Base-by-base conservation (phyloP, 2,888 invertebrate species). In the Dicyrtoma fusca region DNA sequence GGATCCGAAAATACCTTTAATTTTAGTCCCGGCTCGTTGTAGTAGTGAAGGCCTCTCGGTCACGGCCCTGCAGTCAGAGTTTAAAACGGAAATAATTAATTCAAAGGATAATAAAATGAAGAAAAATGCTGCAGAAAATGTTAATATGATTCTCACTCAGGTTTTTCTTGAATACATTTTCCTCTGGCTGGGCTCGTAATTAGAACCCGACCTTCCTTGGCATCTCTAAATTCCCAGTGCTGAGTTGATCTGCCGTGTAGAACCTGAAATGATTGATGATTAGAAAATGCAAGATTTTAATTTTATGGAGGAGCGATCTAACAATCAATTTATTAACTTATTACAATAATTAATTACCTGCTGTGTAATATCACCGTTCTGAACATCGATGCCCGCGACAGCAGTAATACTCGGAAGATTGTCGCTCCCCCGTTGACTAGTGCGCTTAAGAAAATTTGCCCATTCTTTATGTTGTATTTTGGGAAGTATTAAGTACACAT, bases 401-500 rank as follows among this genome's bases (percentile, higher is more conserved):
- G 42, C 42, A 11, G 61, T 61, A n/a, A 61, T 42, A 17, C 42
- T 42, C 2, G 61, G 61, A 1, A 61, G 21, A 17, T 42, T 42
- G 17, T 34, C 61, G 11, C 42, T 34, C n/a, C 61, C 61, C 8
- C 61, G 3, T 11, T 61, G 51, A 17, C 44, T 55, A 21, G 42
- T 25, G 11, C 25, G 44, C 14, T 19, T 21, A 1, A 51, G n/a
- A 26, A 65, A 65, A 26, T 49, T 65, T n/a, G 51, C 65, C 65
- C 65, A 65, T 26, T 65, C 65, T 17, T 26, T 26, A n/a, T 65
- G 65, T 47, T 65, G 65, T 5, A 25, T 25, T 17, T 65, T 65
- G 1, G 65, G 51, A 17, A 65, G 65, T n/a, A 65, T 49, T 49
- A 65, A 51, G 26, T 65, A 65, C 6, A 51, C 65, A 19, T 65